Evolutionary conservation across 2,888 invertebrate genomes (phyloP).

Genomic region (Polyploca ridens): DNA sequence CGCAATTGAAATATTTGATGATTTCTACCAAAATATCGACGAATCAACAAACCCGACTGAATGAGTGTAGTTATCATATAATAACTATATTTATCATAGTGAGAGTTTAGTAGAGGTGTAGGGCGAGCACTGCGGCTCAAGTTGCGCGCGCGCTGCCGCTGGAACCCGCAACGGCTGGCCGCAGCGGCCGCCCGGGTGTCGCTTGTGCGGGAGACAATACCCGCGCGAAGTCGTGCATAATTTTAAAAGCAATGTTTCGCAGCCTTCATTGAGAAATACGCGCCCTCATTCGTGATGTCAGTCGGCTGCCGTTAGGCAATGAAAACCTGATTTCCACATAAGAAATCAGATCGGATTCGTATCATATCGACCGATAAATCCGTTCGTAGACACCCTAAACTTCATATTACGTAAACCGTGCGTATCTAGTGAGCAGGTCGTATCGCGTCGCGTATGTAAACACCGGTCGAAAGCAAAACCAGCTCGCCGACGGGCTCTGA

Average conservation of each 20-base stretch:
- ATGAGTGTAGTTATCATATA: background rate
- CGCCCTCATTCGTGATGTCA: conserved; percentile 81
- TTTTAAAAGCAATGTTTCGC: conserved; percentile 79
- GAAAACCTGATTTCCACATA: conserved; percentile 78
- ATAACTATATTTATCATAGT: too few species aligned
- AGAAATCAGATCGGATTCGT: conserved; percentile 73
- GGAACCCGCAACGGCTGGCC: background rate
- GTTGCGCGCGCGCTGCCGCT: background rate
- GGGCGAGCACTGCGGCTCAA: too few species aligned
- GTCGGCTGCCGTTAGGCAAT: conserved; percentile 73
- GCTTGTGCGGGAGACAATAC: conserved; percentile 56
- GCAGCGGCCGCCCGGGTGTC: conserved; percentile 25
- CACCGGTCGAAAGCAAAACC: conserved; percentile 64
- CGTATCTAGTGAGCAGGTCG: conserved; percentile 25
- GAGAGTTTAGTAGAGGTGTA: too few species aligned
- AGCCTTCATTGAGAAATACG: conserved; percentile 80
- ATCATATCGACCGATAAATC: conserved; percentile 47
- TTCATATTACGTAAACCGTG: conserved; percentile 45
- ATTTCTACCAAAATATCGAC: too few species aligned
- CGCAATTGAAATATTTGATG: too few species aligned
- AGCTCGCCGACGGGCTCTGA: conserved; percentile 49
- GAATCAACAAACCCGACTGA: too few species aligned
- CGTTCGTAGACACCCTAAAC: conserved; percentile 40
- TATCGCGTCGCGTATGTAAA: conserved; percentile 51
- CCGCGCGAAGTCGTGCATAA: conserved; percentile 76